Evolutionary conservation across 1,140 invertebrate species (phyloP).

Genomic region (Lethrus apterus): DNA sequence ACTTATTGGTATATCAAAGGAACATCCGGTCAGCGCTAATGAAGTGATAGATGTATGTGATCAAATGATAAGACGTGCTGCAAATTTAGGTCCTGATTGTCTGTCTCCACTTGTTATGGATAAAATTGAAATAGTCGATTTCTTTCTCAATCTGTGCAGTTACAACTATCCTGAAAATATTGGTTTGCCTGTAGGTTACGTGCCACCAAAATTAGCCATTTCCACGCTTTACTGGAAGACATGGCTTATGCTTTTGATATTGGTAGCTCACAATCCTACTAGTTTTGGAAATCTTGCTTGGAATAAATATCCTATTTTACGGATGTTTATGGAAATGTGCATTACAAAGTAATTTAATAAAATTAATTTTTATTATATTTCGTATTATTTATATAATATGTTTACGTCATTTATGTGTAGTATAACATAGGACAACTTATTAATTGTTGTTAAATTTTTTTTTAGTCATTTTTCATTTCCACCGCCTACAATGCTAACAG

Average conservation of each 20-base stretch:
- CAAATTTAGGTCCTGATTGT: slow-evolving; percentile 60
- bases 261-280: slow-evolving; percentile 86
- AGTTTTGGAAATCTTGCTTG: slow-evolving; percentile 81
- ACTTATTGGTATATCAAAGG: slow-evolving; percentile 77
- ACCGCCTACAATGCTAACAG: slow-evolving; percentile 54
- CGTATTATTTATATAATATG: neutral
- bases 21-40: slow-evolving; percentile 69
- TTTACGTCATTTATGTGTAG: neutral
- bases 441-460: neutral
- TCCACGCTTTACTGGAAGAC: slow-evolving; percentile 89
- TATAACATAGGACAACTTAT: neutral
- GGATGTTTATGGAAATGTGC: slow-evolving; percentile 92
- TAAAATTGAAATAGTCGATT: slow-evolving; percentile 79
- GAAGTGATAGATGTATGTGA: slow-evolving; percentile 83
- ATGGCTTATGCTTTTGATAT: slow-evolving; percentile 83
- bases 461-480: slow-evolving; percentile 61
- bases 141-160: slow-evolving; percentile 81
- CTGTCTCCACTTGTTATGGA: slow-evolving; percentile 64
- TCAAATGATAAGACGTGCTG: slow-evolving; percentile 75
- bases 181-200: slow-evolving; percentile 72
- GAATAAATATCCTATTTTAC: slow-evolving; percentile 86
- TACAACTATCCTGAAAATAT: slow-evolving; percentile 94
- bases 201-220: slow-evolving; percentile 84
- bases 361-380: too few species aligned
- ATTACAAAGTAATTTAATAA: slow-evolving; percentile 80